These are phyloP conservation scores for Polydrusus tereticollis DNA, from an alignment of 2,888 invertebrate species.

Conservation along the genomic window DNA sequence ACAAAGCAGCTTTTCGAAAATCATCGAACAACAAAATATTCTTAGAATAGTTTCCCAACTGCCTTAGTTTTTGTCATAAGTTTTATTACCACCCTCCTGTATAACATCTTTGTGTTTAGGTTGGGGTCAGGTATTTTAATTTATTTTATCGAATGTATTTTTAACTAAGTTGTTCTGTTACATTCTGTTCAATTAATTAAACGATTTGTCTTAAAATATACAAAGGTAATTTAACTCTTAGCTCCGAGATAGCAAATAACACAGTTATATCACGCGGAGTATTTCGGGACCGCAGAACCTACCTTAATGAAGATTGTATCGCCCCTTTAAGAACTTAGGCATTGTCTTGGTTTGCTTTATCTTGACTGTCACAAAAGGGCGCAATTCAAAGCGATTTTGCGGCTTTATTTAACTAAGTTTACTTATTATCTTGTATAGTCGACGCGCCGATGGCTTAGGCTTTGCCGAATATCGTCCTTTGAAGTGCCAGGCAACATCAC, in stretches of 20 bases:
- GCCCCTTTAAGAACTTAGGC: constrained; percentile 30
- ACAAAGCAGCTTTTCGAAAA: no score
- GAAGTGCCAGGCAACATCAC: constrained; percentile 2
- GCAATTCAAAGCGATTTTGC: constrained; percentile 17
- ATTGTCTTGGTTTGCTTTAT: constrained; percentile 26
- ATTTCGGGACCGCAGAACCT: neutral
- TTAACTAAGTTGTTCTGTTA: no score
- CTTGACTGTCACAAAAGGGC: constrained; percentile 14
- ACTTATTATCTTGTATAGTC: constrained; percentile 14
- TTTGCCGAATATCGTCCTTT: constrained; percentile 20
- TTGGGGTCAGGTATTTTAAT: no score
- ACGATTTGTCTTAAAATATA: neutral
- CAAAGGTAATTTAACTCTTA: neutral
- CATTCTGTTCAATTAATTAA: no score
- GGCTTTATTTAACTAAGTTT: constrained; percentile 28
- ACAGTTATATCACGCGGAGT: neutral
- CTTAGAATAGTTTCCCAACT: no score
- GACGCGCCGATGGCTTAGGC: constrained; percentile 16
- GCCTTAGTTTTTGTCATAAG: no score
- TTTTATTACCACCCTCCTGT: no score
- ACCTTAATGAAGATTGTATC: constrained; percentile 13
- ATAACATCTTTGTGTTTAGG: no score
- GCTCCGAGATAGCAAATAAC: neutral
- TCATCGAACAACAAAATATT: no score
- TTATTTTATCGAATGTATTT: no score